Evolutionary conservation across 1,140 invertebrate genomes (phyloP).

Genomic region (Lepidurus arcticus): DNA sequence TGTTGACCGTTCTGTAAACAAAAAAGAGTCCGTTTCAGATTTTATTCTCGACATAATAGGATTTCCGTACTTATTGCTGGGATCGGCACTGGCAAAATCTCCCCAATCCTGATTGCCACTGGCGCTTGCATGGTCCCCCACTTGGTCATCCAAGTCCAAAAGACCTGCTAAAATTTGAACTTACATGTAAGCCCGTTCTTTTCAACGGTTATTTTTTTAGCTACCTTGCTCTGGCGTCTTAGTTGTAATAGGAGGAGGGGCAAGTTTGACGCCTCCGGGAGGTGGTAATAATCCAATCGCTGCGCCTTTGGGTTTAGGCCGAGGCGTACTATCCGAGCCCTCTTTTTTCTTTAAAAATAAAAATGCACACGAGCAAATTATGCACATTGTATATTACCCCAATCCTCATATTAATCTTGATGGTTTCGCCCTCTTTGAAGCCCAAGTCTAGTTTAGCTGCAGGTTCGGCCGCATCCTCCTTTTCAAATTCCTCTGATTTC

Average conservation of each 20-base stretch:
- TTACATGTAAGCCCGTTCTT: constrained; percentile 43
- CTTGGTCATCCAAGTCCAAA: constrained; percentile 41
- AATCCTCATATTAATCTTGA: constrained; percentile 97
- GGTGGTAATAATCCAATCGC: constrained; percentile 65
- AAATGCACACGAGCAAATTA: constrained; percentile 23
- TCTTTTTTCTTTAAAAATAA: constrained; percentile 70
- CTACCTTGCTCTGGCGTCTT: constrained; percentile 61
- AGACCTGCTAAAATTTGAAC: constrained; percentile 40
- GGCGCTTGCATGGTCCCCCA: constrained; percentile 39
- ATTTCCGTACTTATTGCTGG: constrained; percentile 45
- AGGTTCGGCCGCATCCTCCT: constrained; percentile 58
- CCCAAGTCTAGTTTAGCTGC: constrained; percentile 79
- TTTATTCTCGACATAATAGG: not conserved
- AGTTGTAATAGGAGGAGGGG: constrained; percentile 55
- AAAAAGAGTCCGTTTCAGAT: not conserved
- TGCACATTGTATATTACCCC: constrained; percentile 59
- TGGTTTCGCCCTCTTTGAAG: constrained; percentile 97
- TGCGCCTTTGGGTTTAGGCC: constrained; percentile 54
- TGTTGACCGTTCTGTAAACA: constrained; percentile 5
- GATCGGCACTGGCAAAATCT: constrained; percentile 64
- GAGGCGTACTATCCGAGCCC: constrained; percentile 60
- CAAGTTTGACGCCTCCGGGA: constrained; percentile 64
- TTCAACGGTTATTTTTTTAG: constrained; percentile 51
- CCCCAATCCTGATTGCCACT: constrained; percentile 53
- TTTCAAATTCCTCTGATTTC: constrained; percentile 81